phyloP scores from a whole-genome alignment of 2,113 vertebrate genomes.

The Pluvialis apricaria region DNA sequence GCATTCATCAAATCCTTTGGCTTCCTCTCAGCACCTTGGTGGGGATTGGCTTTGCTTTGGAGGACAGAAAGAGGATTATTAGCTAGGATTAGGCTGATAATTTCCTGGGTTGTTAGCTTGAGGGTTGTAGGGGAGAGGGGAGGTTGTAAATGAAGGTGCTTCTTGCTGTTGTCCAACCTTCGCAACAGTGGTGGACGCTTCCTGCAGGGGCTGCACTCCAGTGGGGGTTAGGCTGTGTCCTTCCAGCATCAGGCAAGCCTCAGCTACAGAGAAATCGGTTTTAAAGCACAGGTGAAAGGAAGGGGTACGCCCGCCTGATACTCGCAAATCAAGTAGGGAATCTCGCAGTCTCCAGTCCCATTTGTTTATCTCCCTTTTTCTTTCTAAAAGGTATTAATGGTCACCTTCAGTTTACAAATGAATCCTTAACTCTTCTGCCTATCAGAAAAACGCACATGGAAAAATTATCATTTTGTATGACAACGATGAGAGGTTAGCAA shows the following conservation, averaged over 20 bases:
- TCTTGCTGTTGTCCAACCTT: not conserved
- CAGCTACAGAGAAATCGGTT: not conserved
- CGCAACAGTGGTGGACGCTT: accelerated
- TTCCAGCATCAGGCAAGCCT: not conserved
- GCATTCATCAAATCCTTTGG: not conserved
- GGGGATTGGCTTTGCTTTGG: not conserved
- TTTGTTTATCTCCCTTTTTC: not conserved
- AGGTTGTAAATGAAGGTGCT: not conserved
- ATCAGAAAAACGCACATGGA: slow-evolving; percentile 87
- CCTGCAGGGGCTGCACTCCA: not conserved
- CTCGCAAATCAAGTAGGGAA: too few species aligned
- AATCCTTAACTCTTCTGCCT: slow-evolving; percentile 63
- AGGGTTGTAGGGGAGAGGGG: not conserved
- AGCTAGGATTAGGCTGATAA: not conserved
- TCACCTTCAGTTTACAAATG: not conserved
- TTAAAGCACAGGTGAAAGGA: not conserved
- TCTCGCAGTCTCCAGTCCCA: accelerated
- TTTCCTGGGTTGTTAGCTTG: not conserved
- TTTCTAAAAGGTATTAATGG: accelerated
- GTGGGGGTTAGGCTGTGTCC: not conserved
- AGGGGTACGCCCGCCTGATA: not conserved
- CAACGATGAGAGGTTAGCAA: slow-evolving; percentile 90
- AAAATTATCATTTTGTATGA: slow-evolving; percentile 96
- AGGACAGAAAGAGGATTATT: not conserved
- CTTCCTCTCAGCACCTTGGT: not conserved